Conservation (phyloP, 2,888 invertebrate genomes). For the Hartigia nigra region DNA sequence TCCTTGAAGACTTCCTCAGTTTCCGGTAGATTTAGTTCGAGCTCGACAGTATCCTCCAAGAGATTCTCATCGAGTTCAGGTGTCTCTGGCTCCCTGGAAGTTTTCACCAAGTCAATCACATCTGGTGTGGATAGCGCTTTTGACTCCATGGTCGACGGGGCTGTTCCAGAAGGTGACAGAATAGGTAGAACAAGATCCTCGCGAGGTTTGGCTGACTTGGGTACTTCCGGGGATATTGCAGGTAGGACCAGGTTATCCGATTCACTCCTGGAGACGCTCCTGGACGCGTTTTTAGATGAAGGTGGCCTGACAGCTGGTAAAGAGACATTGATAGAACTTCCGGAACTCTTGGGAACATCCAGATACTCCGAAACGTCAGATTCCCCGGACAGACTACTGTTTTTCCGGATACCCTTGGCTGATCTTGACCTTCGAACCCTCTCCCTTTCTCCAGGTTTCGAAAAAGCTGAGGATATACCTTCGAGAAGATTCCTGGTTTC, state of each 20-base stretch:
- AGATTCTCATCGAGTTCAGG: slow-evolving; percentile 18
- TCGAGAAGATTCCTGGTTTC: slow-evolving; percentile 45
- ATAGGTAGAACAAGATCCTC: slow-evolving; percentile 48
- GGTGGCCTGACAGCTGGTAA: slow-evolving; percentile 54
- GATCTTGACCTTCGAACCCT: slow-evolving; percentile 18
- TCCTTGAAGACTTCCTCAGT: slow-evolving; percentile 63
- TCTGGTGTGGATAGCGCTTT: slow-evolving; percentile 9
- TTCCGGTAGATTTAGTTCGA: slow-evolving; percentile 19
- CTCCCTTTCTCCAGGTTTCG: slow-evolving; percentile 9
- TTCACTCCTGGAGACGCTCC: slow-evolving; percentile 37
- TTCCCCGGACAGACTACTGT: slow-evolving; percentile 17
- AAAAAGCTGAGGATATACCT: slow-evolving; percentile 41
- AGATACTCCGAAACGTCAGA: slow-evolving; percentile 15
- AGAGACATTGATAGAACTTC: slow-evolving; percentile 33
- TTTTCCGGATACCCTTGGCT: slow-evolving; percentile 26
- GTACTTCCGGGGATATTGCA: slow-evolving; percentile 51
- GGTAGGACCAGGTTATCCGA: slow-evolving; percentile 49
- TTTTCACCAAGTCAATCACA: slow-evolving; percentile 8
- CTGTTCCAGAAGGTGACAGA: slow-evolving; percentile 39
- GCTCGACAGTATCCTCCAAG: slow-evolving; percentile 3
- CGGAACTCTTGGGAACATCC: slow-evolving; percentile 16
- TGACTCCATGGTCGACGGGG: slow-evolving; percentile 21
- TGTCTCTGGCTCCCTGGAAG: slow-evolving; percentile 9
- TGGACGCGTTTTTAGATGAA: slow-evolving; percentile 32
- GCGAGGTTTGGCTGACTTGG: slow-evolving; percentile 39